Conservation (phyloP, 2,888 invertebrate species). For the Onthophagus sagittarius region DNA sequence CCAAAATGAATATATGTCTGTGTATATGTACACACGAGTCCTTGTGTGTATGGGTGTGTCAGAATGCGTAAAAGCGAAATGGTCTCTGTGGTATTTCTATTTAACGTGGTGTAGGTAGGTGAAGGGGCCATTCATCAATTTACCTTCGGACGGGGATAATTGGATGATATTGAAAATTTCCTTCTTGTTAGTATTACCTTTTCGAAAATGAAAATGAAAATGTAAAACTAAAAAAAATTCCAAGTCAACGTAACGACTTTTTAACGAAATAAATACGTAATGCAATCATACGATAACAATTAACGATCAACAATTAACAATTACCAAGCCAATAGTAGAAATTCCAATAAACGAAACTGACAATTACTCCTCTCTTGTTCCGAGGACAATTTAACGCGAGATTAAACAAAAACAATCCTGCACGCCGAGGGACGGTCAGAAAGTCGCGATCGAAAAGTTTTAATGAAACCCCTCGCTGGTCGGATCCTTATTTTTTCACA, state of each 20-base stretch:
- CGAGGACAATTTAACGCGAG: background rate
- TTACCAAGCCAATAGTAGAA: background rate
- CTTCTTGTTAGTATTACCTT: background rate
- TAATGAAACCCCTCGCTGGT: background rate
- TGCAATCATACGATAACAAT: background rate
- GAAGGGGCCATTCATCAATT: conserved; percentile 2
- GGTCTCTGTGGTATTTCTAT: background rate
- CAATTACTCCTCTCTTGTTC: background rate
- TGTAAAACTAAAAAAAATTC: background rate
- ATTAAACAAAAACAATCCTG: conserved; percentile 11
- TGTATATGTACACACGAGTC: background rate
- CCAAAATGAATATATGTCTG: conserved; percentile 9
- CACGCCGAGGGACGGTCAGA: background rate
- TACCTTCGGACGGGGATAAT: background rate
- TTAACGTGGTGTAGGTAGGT: background rate
- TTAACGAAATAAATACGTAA: background rate
- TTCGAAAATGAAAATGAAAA: background rate
- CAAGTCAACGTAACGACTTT: background rate
- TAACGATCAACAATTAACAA: background rate
- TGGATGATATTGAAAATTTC: background rate
- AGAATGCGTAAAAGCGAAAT: background rate
- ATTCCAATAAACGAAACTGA: background rate
- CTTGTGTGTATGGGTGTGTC: background rate
- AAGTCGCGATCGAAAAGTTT: conserved; percentile 1
- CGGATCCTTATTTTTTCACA: conserved; percentile 5